Evolutionary conservation across 2,888 invertebrate genomes (phyloP), one percentile per base, ranked within the genome.

Genomic region (Calameuta idolon): DNA sequence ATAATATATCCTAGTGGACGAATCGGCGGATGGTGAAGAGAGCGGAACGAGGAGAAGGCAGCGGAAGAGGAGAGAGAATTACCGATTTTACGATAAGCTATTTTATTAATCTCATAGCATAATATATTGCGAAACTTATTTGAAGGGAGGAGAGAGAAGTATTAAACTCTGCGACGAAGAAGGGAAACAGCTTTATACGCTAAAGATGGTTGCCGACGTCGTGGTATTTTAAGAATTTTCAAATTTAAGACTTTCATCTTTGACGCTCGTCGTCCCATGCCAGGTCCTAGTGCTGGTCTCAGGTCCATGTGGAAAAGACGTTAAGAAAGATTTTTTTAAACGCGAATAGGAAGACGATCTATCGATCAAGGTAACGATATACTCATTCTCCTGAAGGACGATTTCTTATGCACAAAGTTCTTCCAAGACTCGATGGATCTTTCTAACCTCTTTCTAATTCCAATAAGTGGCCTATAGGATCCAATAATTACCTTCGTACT

Each of bases 181-280:
- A 79, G 75, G 77, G 11, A 77, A 79, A 81, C 79, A 78, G 77
- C 23, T 55, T 23, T 15, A 23, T 1, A 9, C 23, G n/a, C n/a
- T n/a, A n/a, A n/a, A n/a, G n/a, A n/a, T n/a, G n/a, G n/a, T n/a
- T n/a, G n/a, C n/a, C n/a, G n/a, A n/a, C n/a, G 33, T 33, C 33
- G 33, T 33, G 33, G 33, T 37, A 0, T 37, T 37, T 37, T 12
- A 37, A 37, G n/a, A n/a, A n/a, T n/a, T n/a, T n/a, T n/a, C n/a
- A 37, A 37, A 55, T 55, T 23, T 23, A 23, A 9, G 23, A 55
- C 23, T 23, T 55, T 55, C 9, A 9, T 55, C 23, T 55, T 55
- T 23, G 0, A 2, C 23, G 55, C 23, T 55, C 55, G 55, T 55
- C 55, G 23, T 55, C 55, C 55, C 23, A 55, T 23, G 23, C 55